Conservation (phyloP, 2,113 vertebrate species). For the Nettapus auritus region DNA sequence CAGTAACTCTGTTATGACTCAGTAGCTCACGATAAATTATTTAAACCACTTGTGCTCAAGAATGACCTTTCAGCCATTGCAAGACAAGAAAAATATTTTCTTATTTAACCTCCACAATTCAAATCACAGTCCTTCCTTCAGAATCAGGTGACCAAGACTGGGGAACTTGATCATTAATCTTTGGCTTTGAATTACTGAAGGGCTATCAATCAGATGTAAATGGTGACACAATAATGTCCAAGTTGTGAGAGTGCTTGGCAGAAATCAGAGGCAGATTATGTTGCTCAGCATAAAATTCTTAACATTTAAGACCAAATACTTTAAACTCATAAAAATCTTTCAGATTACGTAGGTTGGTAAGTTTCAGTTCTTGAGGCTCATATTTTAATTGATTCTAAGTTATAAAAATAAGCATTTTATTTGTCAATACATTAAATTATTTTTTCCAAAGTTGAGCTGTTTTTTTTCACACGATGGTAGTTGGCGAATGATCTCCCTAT, state of each 20-base stretch:
- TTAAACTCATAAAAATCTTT: not conserved
- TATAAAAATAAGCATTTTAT: not conserved
- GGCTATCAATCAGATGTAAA: not conserved
- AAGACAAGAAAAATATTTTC: constrained; percentile 68
- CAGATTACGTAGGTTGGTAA: not conserved
- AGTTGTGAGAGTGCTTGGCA: not conserved
- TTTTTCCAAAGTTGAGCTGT: not conserved
- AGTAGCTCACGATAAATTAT: constrained; percentile 68
- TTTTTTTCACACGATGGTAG: accelerated
- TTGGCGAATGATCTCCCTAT: not conserved
- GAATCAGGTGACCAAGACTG: not conserved
- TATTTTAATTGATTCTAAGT: not conserved
- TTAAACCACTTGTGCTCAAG: constrained; percentile 69
- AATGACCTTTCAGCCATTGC: constrained; percentile 64
- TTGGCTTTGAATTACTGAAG: not conserved
- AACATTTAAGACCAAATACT: not conserved
- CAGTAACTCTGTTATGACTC: constrained; percentile 34
- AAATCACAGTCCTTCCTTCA: not conserved
- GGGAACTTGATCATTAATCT: constrained; percentile 30
- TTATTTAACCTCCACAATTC: constrained; percentile 46
- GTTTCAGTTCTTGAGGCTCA: not conserved
- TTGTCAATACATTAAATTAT: not conserved
- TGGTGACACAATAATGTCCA: not conserved
- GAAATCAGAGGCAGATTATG: not conserved
- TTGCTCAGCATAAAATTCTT: not conserved